Percentiles rank a stretch among this genome's conserved stretches.
phyloP scores from a whole-genome alignment of 2,797 vertebrate genomes.

The Myotis vivesi region DNA sequence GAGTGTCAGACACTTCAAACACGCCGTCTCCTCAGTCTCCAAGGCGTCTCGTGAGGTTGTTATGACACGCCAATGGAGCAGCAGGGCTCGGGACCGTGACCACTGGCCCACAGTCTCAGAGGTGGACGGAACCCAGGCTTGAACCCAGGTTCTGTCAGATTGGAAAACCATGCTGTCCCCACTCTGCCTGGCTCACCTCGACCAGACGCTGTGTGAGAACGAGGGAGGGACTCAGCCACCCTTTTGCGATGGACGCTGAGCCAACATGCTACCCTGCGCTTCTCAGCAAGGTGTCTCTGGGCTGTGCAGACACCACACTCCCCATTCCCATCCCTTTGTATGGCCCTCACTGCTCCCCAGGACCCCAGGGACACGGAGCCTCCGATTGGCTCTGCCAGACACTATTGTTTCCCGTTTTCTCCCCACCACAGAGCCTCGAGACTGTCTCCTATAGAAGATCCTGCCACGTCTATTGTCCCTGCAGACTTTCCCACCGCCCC shows the following conservation, averaged over 20 bases:
- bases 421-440: conserved; percentile 50
- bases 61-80: not conserved
- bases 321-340: conserved; percentile 57
- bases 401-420: conserved; percentile 67
- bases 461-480: conserved; percentile 71
- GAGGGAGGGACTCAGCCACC: not conserved
- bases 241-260: not conserved
- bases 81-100: not conserved
- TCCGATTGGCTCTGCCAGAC: conserved; percentile 51
- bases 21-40: not conserved
- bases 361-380: conserved; percentile 20
- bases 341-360: conserved; percentile 31
- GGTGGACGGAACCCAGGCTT: not conserved
- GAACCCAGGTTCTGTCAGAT: not conserved
- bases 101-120: not conserved
- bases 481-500: conserved; percentile 78
- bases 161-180: not conserved
- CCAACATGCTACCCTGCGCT: no score
- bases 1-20: not conserved
- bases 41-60: not conserved
- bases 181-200: not conserved
- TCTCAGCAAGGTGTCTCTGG: not conserved
- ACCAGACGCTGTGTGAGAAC: not conserved
- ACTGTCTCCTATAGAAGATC: conserved; percentile 66
- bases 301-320: not conserved